phyloP scores from a whole-genome alignment of 2,888 invertebrate genomes.

The Herminia tarsipennalis region DNA sequence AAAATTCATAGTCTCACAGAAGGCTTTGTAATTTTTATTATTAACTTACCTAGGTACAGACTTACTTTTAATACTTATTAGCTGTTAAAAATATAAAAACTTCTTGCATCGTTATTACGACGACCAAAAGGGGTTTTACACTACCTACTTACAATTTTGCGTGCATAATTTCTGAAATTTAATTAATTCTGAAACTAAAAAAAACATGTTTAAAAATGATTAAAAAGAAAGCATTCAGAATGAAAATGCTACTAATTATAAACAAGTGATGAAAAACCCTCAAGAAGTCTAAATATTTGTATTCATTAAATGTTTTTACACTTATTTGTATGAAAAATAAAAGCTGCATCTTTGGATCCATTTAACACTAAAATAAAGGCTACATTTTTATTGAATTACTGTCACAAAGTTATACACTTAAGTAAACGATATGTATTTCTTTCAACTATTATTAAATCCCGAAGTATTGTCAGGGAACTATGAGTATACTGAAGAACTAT shows the following conservation, averaged over 20 bases:
- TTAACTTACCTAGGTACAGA: constrained; percentile 54
- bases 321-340: constrained; percentile 77
- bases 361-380: constrained; percentile 54
- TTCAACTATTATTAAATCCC: constrained; percentile 59
- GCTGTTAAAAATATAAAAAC: constrained; percentile 34
- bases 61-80: constrained; percentile 53
- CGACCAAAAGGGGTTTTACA: not conserved
- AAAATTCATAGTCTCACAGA: constrained; percentile 48
- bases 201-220: too few species aligned
- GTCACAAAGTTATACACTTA: constrained; percentile 74
- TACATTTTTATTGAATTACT: constrained; percentile 73
- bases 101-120: constrained; percentile 1
- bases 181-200: too few species aligned
- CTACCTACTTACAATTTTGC: too few species aligned
- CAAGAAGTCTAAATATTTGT: constrained; percentile 37
- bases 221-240: not conserved
- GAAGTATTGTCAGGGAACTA: constrained; percentile 49
- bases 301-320: constrained; percentile 56
- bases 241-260: not conserved
- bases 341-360: constrained; percentile 79
- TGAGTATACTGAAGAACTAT: constrained; percentile 27
- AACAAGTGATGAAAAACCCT: not conserved
- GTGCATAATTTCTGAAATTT: too few species aligned
- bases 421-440: constrained; percentile 79
- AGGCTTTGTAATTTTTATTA: constrained; percentile 52